Percentiles rank a stretch among this genome's conserved stretches.
These are phyloP conservation scores for Tor tambroides DNA, from an alignment of 2,113 vertebrate genomes.

Conservation along the genomic window DNA sequence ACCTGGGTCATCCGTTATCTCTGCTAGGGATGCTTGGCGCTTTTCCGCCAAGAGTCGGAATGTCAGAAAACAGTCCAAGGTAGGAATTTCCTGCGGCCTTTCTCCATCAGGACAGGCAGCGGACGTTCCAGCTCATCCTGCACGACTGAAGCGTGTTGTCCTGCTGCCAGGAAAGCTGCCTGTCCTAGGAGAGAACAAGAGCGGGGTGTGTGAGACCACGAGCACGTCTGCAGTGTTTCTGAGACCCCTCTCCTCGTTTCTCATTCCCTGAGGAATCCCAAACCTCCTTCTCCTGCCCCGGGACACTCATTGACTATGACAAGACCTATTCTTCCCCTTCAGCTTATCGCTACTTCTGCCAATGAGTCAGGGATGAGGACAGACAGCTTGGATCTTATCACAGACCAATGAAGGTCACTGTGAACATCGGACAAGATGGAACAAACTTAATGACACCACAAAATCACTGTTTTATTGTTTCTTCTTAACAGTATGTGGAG, in stretches of 20 bases:
- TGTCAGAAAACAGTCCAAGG: constrained; percentile 38
- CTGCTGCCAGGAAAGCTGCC: background rate
- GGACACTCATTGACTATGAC: constrained; percentile 25
- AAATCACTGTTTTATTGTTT: background rate
- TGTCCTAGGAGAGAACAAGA: constrained; percentile 19
- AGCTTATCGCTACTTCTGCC: constrained; percentile 38
- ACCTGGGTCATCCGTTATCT: constrained; percentile 33
- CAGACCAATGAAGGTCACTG: constrained; percentile 40
- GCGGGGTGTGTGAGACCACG: constrained; percentile 53
- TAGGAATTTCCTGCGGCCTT: constrained; percentile 44
- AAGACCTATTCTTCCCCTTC: constrained; percentile 40
- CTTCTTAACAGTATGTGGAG: background rate
- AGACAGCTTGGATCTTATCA: constrained; percentile 46
- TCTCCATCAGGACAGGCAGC: constrained; percentile 1
- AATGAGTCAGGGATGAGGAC: constrained; percentile 26
- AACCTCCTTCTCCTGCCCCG: background rate
- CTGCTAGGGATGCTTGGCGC: constrained; percentile 5
- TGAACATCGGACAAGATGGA: constrained; percentile 27
- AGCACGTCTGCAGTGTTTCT: constrained; percentile 61
- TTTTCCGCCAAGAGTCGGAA: constrained; percentile 48
- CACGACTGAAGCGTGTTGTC: background rate
- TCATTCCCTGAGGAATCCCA: constrained; percentile 28
- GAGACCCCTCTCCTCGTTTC: constrained; percentile 16
- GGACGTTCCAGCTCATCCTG: constrained; percentile 39
- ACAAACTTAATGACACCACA: background rate